Evolutionary conservation across 2,113 vertebrate species (phyloP).

Genomic region (Miniopterus natalensis): DNA sequence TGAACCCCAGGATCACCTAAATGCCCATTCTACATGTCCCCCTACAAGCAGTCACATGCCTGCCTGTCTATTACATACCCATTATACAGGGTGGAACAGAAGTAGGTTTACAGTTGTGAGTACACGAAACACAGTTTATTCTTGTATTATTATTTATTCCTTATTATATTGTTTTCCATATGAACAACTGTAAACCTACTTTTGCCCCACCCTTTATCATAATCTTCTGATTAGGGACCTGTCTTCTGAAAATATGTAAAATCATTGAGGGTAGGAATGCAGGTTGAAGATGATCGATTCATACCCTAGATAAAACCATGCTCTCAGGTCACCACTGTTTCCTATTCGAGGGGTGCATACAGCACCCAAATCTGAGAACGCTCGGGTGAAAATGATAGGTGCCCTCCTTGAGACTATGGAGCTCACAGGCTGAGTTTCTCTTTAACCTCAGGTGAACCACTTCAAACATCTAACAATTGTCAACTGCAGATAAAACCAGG

Average conservation of each 20-base stretch:
- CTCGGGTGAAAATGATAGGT: background rate
- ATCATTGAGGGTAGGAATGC: background rate
- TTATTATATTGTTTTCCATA: background rate
- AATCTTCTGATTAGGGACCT: background rate
- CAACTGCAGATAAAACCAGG: background rate
- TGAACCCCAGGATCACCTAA: background rate
- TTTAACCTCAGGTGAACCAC: background rate
- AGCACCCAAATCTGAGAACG: background rate
- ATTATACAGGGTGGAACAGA: background rate
- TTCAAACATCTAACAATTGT: background rate
- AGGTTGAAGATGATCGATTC: background rate
- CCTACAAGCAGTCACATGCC: background rate
- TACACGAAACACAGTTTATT: background rate
- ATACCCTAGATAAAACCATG: background rate
- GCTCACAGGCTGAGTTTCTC: background rate
- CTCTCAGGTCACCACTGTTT: background rate
- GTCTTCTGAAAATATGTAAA: background rate
- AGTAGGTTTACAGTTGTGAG: background rate
- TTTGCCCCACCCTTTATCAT: background rate
- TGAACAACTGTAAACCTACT: background rate
- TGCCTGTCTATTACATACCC: background rate
- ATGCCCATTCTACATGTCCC: background rate
- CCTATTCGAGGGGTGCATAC: background rate
- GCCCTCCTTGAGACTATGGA: too few relatives aligned
- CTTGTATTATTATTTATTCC: background rate